Evolutionary conservation across 2,797 vertebrate species (phyloP), one percentile per base, ranked within the genome.

Genomic region (Pseudochaenichthys georgianus): DNA sequence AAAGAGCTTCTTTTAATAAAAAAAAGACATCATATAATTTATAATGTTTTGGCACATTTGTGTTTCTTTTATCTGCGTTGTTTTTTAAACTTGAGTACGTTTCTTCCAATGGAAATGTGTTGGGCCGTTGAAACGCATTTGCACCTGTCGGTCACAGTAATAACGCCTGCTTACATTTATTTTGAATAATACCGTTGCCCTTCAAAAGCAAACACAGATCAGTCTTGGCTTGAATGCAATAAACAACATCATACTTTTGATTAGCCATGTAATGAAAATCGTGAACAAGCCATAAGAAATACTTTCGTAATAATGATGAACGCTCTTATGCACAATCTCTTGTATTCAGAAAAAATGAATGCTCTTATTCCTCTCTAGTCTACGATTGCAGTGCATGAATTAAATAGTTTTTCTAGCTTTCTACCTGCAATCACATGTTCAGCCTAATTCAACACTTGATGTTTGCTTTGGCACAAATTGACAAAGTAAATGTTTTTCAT

Each of bases 181-280:
- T 7, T 7, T 38, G n/a, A 3, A 46, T 47, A 21, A 57, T 59
- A 3, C 38, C 53, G 1, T 19, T 15, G 11, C 47, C 51, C 47
- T 45, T 76, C 15, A 61, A 34, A 47, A 28, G 21, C 5, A 61
- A 72, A 52, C 16, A 81, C 48, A 78, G 59, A 19, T 64, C 10
- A 15, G 11, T 60, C 10, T 48, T 48, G 31, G 21, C 51, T 52
- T 3, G 5, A 57, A 50, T 9, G 13, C n/a, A 70, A 13, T 43
- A 34, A 53, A 59, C 0, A 38, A 38, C 34, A 38, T 9, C 34
- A 38, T 38, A 42, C 21, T 48, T 70, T 71, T 75, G 16, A 68
- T 63, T 13, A n/a, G 16, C 75, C 31, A 64, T 31, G 7, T 48
- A 78, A 63, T 48, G 7, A 57, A 69, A 72, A 69, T 31, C 63